phyloP scores from a whole-genome alignment of 2,888 invertebrate species.

The Drosophila cognata region DNA sequence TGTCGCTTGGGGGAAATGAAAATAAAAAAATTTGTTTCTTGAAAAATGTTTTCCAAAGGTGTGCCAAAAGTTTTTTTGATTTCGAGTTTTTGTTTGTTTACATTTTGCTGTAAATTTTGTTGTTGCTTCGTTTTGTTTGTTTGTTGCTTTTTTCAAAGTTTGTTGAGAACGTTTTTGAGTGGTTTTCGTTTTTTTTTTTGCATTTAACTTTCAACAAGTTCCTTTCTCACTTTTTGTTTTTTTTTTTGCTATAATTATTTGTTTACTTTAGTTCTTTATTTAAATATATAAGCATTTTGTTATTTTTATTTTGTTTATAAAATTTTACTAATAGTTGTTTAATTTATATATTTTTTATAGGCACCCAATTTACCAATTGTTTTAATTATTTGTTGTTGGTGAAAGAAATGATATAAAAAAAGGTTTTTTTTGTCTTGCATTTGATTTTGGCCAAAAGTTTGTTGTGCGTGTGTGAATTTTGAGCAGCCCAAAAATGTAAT shows the following conservation, averaged over 20 bases:
- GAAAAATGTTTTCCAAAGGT: slow-evolving; percentile 84
- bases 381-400: slow-evolving; percentile 46
- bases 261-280: slow-evolving; percentile 58
- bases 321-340: slow-evolving; percentile 83
- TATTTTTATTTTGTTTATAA: slow-evolving; percentile 67
- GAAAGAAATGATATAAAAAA: slow-evolving; percentile 46
- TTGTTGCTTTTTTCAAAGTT: slow-evolving; percentile 66
- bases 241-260: slow-evolving; percentile 56
- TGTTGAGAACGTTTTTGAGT: slow-evolving; percentile 85
- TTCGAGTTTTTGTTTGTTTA: slow-evolving; percentile 62
- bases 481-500: slow-evolving; percentile 30
- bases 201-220: slow-evolving; percentile 55
- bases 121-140: slow-evolving; percentile 43
- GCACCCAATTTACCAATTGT: slow-evolving; percentile 84
- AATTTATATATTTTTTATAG: slow-evolving; percentile 81
- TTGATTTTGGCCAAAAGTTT: slow-evolving; percentile 50
- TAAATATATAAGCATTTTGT: slow-evolving; percentile 70
- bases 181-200: slow-evolving; percentile 65
- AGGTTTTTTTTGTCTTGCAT: slow-evolving; percentile 26
- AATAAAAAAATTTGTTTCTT: slow-evolving; percentile 28
- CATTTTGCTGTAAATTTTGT: slow-evolving; percentile 53
- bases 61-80: slow-evolving; percentile 78
- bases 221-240: slow-evolving; percentile 22
- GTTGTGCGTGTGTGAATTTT: slow-evolving; percentile 48
- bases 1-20: not conserved